Percentiles rank a stretch among this genome's conserved stretches.
Evolutionary conservation across 2,888 invertebrate genomes (phyloP).

Genomic region (Apodemia zela): DNA sequence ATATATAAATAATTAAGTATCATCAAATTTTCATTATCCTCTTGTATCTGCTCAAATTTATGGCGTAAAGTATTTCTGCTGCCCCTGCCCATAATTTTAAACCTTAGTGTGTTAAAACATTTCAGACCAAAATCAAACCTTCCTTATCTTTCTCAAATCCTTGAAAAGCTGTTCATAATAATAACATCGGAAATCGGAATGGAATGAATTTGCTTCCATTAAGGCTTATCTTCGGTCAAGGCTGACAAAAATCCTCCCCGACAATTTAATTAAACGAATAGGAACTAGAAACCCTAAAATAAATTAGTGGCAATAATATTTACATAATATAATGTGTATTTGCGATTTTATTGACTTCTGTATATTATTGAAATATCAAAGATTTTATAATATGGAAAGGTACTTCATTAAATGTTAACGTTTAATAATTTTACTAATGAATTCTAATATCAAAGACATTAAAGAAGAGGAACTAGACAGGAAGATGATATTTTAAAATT

Average conservation of each 20-base stretch:
- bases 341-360: not conserved
- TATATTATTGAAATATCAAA: not conserved
- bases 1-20: too few relatives aligned
- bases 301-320: not conserved
- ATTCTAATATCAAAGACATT: constrained; percentile 55
- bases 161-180: too few relatives aligned
- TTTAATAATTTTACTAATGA: constrained; percentile 62
- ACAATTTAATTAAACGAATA: not conserved
- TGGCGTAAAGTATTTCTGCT: too few relatives aligned
- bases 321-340: not conserved
- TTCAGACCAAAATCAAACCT: too few relatives aligned
- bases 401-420: constrained; percentile 20
- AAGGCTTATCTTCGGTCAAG: not conserved
- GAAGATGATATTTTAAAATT: constrained; percentile 56
- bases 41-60: too few relatives aligned
- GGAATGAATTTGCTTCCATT: too few relatives aligned
- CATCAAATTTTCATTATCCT: too few relatives aligned
- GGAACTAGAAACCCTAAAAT: constrained; percentile 7
- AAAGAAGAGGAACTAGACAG: constrained; percentile 59
- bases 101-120: too few relatives aligned
- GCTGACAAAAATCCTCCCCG: not conserved
- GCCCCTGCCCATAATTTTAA: too few relatives aligned
- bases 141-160: too few relatives aligned
- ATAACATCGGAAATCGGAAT: too few relatives aligned
- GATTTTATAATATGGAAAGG: constrained; percentile 29